Evolutionary conservation across 2,113 vertebrate genomes (phyloP).

Genomic region (Vulpes vulpes): DNA sequence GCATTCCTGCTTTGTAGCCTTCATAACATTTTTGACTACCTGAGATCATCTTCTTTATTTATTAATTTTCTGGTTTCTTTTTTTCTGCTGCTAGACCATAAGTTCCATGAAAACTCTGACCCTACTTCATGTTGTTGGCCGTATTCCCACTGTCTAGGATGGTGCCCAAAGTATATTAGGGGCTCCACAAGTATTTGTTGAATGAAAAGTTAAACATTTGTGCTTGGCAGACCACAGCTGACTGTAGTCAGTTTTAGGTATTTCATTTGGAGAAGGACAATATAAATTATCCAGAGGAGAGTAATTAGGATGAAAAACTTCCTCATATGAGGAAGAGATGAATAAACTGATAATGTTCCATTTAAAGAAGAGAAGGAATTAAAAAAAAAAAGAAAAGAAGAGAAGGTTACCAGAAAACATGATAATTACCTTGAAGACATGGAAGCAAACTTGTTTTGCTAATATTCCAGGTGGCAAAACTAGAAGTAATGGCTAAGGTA

Average conservation of each 20-base stretch:
- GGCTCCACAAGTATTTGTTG: background rate
- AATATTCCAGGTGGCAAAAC: constrained; percentile 43
- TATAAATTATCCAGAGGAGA: background rate
- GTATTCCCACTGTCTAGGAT: background rate
- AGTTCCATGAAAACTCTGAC: background rate
- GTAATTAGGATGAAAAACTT: constrained; percentile 3
- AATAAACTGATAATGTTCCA: background rate
- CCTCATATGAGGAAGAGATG: background rate
- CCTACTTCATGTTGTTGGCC: background rate
- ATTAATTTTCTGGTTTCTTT: background rate
- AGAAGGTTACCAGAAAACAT: background rate
- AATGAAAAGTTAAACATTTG: constrained; percentile 25
- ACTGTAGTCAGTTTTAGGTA: background rate
- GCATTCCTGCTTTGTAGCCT: background rate
- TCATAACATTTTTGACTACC: background rate
- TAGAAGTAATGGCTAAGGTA: constrained; percentile 14
- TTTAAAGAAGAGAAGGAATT: background rate
- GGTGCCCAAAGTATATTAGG: background rate
- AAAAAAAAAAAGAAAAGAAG: background rate
- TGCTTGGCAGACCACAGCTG: background rate
- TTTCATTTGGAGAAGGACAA: background rate
- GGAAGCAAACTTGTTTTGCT: constrained; percentile 38
- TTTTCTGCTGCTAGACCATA: background rate
- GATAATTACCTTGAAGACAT: background rate
- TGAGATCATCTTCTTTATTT: background rate